Percentiles rank a stretch among this genome's conserved stretches.
These are phyloP conservation scores for Girardinus metallicus DNA, from an alignment of 2,797 vertebrate genomes.

Conservation along the genomic window DNA sequence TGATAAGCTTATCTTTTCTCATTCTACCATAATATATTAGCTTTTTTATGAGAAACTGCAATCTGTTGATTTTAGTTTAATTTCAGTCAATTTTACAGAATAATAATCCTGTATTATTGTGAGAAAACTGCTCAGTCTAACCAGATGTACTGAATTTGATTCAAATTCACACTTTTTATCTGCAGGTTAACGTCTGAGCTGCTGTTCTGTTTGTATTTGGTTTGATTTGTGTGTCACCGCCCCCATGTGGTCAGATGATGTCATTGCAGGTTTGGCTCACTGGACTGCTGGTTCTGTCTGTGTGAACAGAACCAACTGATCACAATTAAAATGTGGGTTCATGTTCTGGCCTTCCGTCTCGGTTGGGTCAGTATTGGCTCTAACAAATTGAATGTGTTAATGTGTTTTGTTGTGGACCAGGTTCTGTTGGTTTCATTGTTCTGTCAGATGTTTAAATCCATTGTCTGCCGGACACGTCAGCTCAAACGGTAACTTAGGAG, in stretches of 20 bases:
- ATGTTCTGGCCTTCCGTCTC: background rate
- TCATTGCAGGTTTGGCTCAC: constrained; percentile 2
- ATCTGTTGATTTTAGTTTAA: background rate
- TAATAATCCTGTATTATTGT: background rate
- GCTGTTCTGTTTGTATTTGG: background rate
- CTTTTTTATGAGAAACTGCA: background rate
- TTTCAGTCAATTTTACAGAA: background rate
- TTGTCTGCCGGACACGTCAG: no score
- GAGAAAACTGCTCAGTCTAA: background rate
- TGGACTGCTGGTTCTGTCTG: background rate
- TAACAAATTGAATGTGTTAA: background rate
- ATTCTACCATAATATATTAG: no score
- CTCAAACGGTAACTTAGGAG: background rate
- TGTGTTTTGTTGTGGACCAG: background rate
- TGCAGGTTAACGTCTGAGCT: background rate
- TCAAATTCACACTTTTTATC: background rate
- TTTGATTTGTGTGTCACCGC: constrained; percentile 16
- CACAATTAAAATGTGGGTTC: background rate
- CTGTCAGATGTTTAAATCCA: no score
- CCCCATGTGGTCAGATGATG: constrained; percentile 24
- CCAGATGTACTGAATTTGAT: background rate
- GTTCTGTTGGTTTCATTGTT: background rate
- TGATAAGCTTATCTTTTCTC: background rate
- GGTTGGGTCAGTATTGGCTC: background rate
- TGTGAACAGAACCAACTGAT: background rate